Conservation (phyloP, 1,140 invertebrate species). For the Linepithema humile region DNA sequence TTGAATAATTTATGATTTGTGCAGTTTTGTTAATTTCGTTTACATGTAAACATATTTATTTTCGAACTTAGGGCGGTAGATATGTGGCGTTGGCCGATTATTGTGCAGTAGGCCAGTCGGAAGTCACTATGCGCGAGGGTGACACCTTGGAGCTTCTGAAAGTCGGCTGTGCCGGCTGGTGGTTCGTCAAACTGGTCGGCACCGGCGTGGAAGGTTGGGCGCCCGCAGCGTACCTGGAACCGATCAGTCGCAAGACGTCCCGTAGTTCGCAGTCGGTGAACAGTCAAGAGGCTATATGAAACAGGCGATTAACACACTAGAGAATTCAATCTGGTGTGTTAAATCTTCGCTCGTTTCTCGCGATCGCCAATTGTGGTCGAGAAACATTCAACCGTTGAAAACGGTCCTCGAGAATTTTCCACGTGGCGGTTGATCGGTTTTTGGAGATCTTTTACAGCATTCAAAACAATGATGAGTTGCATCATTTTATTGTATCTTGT, state of each 20-base stretch:
- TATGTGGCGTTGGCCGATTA: conserved; percentile 96
- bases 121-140: conserved; percentile 95
- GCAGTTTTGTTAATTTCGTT: conserved; percentile 28
- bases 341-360: conserved; percentile 34
- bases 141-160: conserved; percentile 94
- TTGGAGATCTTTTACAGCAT: conserved; percentile 61
- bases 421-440: conserved; percentile 12
- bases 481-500: conserved; percentile 30
- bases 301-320: conserved; percentile 83
- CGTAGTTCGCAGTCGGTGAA: conserved; percentile 86
- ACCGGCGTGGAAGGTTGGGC: conserved; percentile 94
- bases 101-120: conserved; percentile 93
- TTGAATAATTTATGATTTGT: not conserved
- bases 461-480: conserved; percentile 27
- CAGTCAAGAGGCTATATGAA: conserved; percentile 84
- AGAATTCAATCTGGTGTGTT: conserved; percentile 75
- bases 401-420: conserved; percentile 41
- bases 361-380: conserved; percentile 2
- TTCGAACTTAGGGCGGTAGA: conserved; percentile 86
- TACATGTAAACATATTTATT: conserved; percentile 3
- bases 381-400: conserved; percentile 2
- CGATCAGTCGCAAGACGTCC: conserved; percentile 89
- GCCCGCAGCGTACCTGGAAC: conserved; percentile 96
- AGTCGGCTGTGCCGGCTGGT: conserved; percentile 97
- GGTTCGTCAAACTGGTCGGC: conserved; percentile 94